phyloP scores from a whole-genome alignment of 2,888 invertebrate species.

The Nudaria mundana region DNA sequence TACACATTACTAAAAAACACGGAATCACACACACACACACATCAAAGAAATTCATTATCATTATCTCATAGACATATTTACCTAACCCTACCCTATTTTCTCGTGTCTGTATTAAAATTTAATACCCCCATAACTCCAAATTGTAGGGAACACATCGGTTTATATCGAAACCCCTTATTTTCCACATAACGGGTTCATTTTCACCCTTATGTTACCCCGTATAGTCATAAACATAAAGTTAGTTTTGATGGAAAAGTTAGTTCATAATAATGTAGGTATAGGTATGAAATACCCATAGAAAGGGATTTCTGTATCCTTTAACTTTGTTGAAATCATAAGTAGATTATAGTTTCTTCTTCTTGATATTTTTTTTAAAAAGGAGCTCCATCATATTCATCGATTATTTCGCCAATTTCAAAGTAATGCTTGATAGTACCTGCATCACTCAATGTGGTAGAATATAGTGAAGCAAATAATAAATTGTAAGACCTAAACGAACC shows the following conservation, averaged over 20 bases:
- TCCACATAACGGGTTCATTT: slow-evolving; percentile 54
- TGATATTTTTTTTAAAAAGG: too few species aligned
- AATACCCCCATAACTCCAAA: slow-evolving; percentile 24
- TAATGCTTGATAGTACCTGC: too few species aligned
- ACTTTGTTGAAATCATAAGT: slow-evolving; percentile 14
- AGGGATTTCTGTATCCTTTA: slow-evolving; percentile 27
- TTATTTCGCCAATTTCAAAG: too few species aligned
- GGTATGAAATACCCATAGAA: not conserved
- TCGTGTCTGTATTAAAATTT: slow-evolving; percentile 17
- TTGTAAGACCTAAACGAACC: too few species aligned
- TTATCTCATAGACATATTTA: slow-evolving; percentile 2
- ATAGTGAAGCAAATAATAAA: too few species aligned
- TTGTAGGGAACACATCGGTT: slow-evolving; percentile 30
- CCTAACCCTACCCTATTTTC: slow-evolving; percentile 5
- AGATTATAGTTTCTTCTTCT: too few species aligned
- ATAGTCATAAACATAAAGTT: slow-evolving; percentile 33
- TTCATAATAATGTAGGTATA: slow-evolving; percentile 7
- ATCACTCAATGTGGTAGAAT: too few species aligned
- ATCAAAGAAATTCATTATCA: slow-evolving; percentile 6
- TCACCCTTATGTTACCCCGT: slow-evolving; percentile 39
- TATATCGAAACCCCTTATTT: slow-evolving; percentile 37
- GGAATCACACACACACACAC: too few species aligned
- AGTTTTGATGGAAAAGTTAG: slow-evolving; percentile 45
- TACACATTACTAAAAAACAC: not conserved
- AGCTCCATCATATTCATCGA: too few species aligned